Percentiles rank a stretch among this genome's conserved stretches.
These are phyloP conservation scores for Trypoxylus dichotomus DNA, from an alignment of 1,140 invertebrate species.

Conservation along the genomic window DNA sequence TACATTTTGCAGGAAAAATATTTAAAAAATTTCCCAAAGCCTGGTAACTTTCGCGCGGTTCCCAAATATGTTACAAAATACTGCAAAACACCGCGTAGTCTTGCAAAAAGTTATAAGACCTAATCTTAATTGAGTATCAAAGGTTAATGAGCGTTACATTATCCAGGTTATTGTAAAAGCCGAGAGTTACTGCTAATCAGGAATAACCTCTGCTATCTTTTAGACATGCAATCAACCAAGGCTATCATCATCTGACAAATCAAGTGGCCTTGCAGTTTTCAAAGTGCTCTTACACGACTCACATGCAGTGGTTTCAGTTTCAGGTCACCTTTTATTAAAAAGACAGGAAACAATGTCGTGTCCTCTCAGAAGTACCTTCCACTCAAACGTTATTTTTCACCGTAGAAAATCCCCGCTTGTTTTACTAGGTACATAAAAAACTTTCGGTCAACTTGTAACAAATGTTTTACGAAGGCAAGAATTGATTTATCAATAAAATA, in stretches of 20 bases:
- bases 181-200: neutral
- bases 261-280: conserved; percentile 18
- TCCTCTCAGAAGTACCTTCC: conserved; percentile 3
- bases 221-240: conserved; percentile 11
- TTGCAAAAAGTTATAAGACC: neutral
- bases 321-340: conserved; percentile 24
- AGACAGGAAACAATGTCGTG: conserved; percentile 12
- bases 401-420: neutral
- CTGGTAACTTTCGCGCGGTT: no score
- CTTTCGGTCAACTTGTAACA: neutral
- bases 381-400: conserved; percentile 17
- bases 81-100: no score
- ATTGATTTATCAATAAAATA: neutral
- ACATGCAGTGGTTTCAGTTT: conserved; percentile 10
- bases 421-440: neutral
- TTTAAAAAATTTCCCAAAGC: no score
- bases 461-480: neutral
- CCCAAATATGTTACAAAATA: no score
- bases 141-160: neutral
- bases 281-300: neutral
- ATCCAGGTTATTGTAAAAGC: neutral
- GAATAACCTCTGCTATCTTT: conserved; percentile 1
- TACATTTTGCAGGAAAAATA: no score
- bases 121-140: conserved; percentile 18
- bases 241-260: conserved; percentile 25